Evolutionary conservation across 2,797 vertebrate species (phyloP), one percentile per base, ranked within the genome.

Genomic region (Sebastes matsubarae): DNA sequence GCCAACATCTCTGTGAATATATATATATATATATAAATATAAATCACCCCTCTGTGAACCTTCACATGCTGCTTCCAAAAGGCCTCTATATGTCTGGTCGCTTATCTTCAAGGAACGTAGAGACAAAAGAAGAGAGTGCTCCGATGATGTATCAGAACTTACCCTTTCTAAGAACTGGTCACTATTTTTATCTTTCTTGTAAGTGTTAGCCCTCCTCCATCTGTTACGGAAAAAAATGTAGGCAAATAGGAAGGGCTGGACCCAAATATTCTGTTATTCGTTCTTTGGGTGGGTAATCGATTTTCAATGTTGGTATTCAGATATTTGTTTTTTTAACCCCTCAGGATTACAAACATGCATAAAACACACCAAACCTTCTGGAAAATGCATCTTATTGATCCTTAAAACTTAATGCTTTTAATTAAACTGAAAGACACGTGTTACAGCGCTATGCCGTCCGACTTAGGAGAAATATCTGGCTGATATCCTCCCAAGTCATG

Each of bases 1-100:
- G 83, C 36, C 34, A 61, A 4, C 71, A 22, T 81, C 16, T 80
- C 38, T 64, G 72, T 68, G 81, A 77, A 77, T 75, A 57, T 67
- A 76, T 13, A 66, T 30, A 30, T 29, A 29, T 10, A 12, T 38
- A 27, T 30, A 77, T 75, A 55, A 64, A 76, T 13, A 14, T 42
- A 52, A 4, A 66, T 70, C 57, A 50, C 34, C 36, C 36, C 24
- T 82, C 63, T 79, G 25, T 83, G 81, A 87, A 57, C 50, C 71
- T 18, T 77, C 77, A 75, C 24, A 60, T 2, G 6, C 71, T 5
- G 11, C 25, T 14, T 69, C 8, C 6, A 69, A 24, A 11, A 42
- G 70, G 54, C 70, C 30, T 81, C 58, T 2, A 0, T 24, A 8
- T 5, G 20, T 68, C 75, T 36, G 72, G 2, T 55, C 57, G 7